Evolutionary conservation across 1,140 invertebrate genomes (phyloP).

Genomic region (Solenopsis fugax): DNA sequence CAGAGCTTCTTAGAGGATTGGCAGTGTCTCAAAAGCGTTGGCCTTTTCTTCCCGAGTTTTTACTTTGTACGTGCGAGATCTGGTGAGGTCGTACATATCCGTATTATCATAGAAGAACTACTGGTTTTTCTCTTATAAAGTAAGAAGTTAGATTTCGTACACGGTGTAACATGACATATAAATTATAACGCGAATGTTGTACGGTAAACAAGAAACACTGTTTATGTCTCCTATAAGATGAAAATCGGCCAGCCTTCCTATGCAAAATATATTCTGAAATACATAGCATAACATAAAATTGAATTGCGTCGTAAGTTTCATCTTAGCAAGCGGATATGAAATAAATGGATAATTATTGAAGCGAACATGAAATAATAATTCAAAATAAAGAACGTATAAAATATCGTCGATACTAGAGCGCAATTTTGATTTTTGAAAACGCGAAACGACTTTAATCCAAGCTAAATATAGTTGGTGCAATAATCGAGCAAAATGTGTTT

Average conservation of each 20-base stretch:
- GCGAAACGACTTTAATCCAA: conserved; percentile 54
- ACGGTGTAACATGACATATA: not conserved
- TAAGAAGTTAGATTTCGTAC: conserved; percentile 40
- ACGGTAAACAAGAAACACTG: not conserved
- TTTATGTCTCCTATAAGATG: conserved; percentile 25
- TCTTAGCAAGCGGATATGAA: not conserved
- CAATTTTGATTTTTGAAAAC: conserved; percentile 7
- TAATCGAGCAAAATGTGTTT: not conserved
- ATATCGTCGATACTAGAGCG: not conserved
- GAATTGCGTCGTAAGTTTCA: conserved; percentile 21
- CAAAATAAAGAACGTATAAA: conserved; percentile 11
- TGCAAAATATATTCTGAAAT: conserved; percentile 3
- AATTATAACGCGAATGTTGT: not conserved
- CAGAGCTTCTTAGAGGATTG: conserved; percentile 72
- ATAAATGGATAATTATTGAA: not conserved
- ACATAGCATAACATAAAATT: conserved; percentile 15
- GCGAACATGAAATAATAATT: not conserved
- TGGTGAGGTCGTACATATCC: conserved; percentile 3
- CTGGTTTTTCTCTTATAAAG: conserved; percentile 12
- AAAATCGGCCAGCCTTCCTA: conserved; percentile 25
- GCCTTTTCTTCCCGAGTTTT: conserved; percentile 27
- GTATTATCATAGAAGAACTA: conserved; percentile 22
- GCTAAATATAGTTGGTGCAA: conserved; percentile 15
- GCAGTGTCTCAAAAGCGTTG: conserved; percentile 78
- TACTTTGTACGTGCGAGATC: conserved; percentile 35